These are phyloP conservation scores for Columba livia DNA, from an alignment of 2,113 vertebrate species.

Conservation along the genomic window DNA sequence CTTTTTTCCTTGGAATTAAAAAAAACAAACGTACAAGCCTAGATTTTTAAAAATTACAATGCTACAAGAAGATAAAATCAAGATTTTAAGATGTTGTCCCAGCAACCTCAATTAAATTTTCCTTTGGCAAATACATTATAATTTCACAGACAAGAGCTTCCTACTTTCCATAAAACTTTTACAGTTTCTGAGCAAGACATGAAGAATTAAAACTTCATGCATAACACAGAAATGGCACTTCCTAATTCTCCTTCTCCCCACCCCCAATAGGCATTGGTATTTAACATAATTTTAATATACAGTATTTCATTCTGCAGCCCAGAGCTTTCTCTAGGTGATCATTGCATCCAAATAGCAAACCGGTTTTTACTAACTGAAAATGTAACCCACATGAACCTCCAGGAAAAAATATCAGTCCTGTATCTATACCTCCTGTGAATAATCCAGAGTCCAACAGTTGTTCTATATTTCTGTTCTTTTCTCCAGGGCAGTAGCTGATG, in stretches of 20 bases:
- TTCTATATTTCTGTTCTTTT: neutral
- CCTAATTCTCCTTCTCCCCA: neutral
- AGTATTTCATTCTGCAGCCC: neutral
- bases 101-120: neutral
- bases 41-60: neutral
- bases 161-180: neutral
- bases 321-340: neutral
- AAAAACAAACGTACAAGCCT: neutral
- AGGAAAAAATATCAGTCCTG: neutral
- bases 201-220: neutral
- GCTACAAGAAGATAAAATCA: neutral
- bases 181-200: neutral
- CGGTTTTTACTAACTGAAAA: neutral
- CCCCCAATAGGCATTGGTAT: neutral
- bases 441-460: neutral
- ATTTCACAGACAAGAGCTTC: neutral
- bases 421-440: neutral
- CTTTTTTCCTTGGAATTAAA: neutral
- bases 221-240: neutral
- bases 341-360: neutral
- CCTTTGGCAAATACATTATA: neutral
- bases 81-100: neutral
- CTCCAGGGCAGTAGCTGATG: neutral
- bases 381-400: neutral
- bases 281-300: neutral